A percentile compares a stretch with the other conserved stretches of the same genome.
Conservation (phyloP, 2,888 invertebrate genomes). For the Melanophora roralis region DNA sequence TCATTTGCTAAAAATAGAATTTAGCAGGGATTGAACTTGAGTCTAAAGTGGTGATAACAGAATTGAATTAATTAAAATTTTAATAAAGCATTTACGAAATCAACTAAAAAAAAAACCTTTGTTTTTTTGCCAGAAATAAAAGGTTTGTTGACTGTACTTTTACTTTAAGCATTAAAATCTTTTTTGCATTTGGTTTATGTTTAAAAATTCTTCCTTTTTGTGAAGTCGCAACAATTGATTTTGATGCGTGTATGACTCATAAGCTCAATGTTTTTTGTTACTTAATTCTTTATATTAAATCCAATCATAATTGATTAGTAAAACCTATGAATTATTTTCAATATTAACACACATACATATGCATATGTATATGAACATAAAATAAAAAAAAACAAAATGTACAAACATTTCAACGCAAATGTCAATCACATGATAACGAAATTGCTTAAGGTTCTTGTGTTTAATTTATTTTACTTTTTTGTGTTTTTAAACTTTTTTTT, state of each 20-base stretch:
- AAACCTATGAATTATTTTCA: constrained; percentile 39
- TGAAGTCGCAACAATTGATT: neutral
- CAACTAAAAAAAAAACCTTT: too few relatives aligned
- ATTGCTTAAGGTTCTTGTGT: constrained; percentile 40
- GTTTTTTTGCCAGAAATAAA: too few relatives aligned
- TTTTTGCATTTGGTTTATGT: too few relatives aligned
- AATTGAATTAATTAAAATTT: too few relatives aligned
- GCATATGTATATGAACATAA: too few relatives aligned
- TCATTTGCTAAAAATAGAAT: too few relatives aligned
- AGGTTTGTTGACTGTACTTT: too few relatives aligned
- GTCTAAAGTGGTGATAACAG: too few relatives aligned
- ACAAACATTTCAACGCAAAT: constrained; percentile 37
- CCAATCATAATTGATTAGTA: constrained; percentile 49
- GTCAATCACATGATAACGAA: constrained; percentile 63
- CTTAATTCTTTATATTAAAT: neutral
- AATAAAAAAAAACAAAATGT: neutral
- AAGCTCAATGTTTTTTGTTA: neutral
- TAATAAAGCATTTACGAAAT: too few relatives aligned
- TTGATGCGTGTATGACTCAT: constrained; percentile 15
- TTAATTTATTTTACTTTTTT: constrained; percentile 28
- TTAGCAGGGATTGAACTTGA: too few relatives aligned
- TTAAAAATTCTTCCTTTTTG: too few relatives aligned
- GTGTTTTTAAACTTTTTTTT: constrained; percentile 18
- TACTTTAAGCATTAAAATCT: too few relatives aligned
- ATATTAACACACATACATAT: neutral